Percentiles rank a stretch among this genome's conserved stretches.
Conservation (phyloP, 2,888 invertebrate species). For the Lasioglossum villosulum region DNA sequence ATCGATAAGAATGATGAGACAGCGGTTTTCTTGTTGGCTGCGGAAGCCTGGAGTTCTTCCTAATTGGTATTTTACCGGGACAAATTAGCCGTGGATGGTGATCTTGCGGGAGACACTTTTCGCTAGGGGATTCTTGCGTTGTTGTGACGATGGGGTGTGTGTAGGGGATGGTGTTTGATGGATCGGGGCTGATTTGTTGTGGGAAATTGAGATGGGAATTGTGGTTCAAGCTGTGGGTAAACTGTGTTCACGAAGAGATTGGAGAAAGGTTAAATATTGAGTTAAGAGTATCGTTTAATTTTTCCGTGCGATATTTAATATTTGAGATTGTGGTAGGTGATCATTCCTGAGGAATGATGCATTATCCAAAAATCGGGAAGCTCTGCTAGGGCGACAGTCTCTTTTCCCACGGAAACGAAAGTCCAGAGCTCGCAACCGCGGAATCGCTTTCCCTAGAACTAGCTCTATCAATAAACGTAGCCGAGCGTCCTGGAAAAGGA, state of each 20-base stretch:
- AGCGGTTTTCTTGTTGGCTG: background rate
- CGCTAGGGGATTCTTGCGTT: background rate
- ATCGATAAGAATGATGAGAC: slow-evolving; percentile 8
- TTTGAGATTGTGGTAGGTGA: background rate
- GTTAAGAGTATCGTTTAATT: background rate
- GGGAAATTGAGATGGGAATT: background rate
- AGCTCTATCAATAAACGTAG: slow-evolving; percentile 54
- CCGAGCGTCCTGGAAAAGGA: slow-evolving; percentile 47
- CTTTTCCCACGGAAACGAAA: slow-evolving; percentile 22
- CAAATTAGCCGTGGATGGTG: background rate
- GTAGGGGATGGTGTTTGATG: background rate
- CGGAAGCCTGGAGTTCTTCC: background rate
- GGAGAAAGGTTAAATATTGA: background rate
- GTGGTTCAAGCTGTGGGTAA: background rate
- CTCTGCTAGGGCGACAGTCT: background rate
- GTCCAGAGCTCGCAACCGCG: background rate
- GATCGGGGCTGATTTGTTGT: background rate
- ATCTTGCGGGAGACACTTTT: background rate
- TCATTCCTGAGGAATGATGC: background rate
- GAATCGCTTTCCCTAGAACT: slow-evolving; percentile 53
- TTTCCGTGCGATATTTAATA: background rate
- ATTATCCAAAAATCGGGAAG: background rate
- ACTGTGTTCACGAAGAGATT: background rate
- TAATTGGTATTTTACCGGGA: slow-evolving; percentile 14
- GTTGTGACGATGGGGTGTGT: background rate